Base-by-base conservation (phyloP, 2,888 invertebrate genomes). In the Nemotelus pantherinus region DNA sequence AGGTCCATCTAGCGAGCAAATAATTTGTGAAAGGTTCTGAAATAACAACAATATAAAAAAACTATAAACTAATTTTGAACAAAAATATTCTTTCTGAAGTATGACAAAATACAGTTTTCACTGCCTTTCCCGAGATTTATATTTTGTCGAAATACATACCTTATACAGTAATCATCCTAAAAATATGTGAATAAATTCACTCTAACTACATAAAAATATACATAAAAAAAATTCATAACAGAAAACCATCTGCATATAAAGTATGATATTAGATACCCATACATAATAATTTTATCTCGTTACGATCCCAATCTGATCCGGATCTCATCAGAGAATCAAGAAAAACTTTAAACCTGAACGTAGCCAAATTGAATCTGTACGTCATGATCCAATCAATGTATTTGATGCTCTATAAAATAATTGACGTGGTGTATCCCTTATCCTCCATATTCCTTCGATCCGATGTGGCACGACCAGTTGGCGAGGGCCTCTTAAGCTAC, bases 361-460 rank as follows among this genome's bases (percentile, higher is more conserved):
- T 70, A 70, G 44, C 70, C 70, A 70, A 70, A 70, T 70, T 70
- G 70, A 70, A 70, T 55, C 74, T 48, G 74, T 74, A 74, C 74
- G 50, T 74, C 74, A 74, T 74, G 74, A 64, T 76, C 76, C 65
- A 76, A 76, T 76, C 65, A 65, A 76, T 50, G 80, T 76, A 81
- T 80, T 81, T 80, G 79, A 78, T 50, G 78, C 78, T 80, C 81
- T 80, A 82, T 82, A 82, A 82, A 82, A 82, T 82, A 82, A 82
- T 82, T 82, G 82, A 82, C 82, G 81, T 81, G 67, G 81, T 80
- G 81, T 82, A 82, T 82, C 81, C 82, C 80, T 81, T 80, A 79
- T 79, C 82, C 81, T 81, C 81, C 81, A 80, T 82, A 81, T 81
- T 82, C 80, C 79, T 78, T 77, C 77, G 77, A 67, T 57, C 3